Conservation (phyloP, 2,797 vertebrate species). For the Todus mexicanus region DNA sequence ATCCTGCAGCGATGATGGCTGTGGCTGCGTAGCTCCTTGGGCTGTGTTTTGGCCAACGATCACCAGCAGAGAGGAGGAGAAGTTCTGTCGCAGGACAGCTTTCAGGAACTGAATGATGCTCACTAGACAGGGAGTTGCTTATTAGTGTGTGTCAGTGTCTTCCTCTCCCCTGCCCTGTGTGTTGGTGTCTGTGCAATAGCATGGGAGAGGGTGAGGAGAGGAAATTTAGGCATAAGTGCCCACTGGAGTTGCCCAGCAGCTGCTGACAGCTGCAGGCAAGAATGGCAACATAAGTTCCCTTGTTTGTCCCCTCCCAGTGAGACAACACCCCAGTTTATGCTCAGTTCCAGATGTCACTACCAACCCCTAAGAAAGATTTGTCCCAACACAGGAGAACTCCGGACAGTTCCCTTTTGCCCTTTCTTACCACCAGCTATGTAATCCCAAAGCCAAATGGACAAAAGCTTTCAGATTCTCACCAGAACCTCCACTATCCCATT, state of each 20-base stretch:
- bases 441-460: not conserved
- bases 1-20: conserved; percentile 65
- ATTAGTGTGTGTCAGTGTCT: not conserved
- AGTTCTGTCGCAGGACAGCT: conserved; percentile 79
- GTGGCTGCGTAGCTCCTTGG: conserved; percentile 22
- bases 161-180: not conserved
- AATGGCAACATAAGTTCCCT: not conserved
- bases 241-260: not conserved
- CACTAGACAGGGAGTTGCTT: conserved; percentile 65
- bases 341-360: not conserved
- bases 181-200: not conserved
- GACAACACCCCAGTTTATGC: not conserved
- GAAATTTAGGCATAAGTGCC: not conserved
- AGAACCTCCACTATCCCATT: not conserved
- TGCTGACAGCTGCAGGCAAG: not conserved
- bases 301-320: not conserved
- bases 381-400: not conserved
- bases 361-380: not conserved
- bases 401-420: not conserved
- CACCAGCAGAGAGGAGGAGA: conserved; percentile 80
- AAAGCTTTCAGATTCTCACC: not conserved
- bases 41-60: conserved; percentile 49
- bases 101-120: conserved; percentile 85
- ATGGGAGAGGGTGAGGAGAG: not conserved
- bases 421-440: not conserved